Conservation (phyloP, 37 sponge, comb jelly and placozoan species). For the Haliclona indistincta region DNA sequence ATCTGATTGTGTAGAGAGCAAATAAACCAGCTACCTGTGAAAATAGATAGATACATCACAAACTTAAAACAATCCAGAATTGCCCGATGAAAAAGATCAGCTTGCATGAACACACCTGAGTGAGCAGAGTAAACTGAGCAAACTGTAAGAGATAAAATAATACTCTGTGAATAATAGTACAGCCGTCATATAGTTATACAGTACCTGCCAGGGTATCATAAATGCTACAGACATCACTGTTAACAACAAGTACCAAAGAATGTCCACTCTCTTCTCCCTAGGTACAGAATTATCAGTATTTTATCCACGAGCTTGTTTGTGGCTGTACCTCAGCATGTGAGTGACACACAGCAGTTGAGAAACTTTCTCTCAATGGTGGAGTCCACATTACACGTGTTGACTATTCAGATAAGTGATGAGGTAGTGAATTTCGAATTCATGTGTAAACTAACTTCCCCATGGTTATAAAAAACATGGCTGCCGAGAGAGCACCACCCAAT, state of each 20-base stretch:
- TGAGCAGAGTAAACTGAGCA: constrained; percentile 88
- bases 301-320: constrained; percentile 40
- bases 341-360: constrained; percentile 83
- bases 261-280: not conserved
- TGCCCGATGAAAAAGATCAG: not conserved
- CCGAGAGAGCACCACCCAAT: constrained; percentile 58
- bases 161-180: not conserved
- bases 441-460: constrained; percentile 54
- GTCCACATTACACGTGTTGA: constrained; percentile 95
- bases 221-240: constrained; percentile 43
- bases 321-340: constrained; percentile 65
- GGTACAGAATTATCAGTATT: no score
- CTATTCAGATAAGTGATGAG: not conserved
- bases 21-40: constrained; percentile 35
- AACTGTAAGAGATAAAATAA: constrained; percentile 54
- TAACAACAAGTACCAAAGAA: constrained; percentile 6
- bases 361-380: constrained; percentile 96
- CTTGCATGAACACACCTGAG: constrained; percentile 38
- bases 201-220: constrained; percentile 89
- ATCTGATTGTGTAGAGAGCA: constrained; percentile 29
- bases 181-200: not conserved
- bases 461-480: constrained; percentile 76
- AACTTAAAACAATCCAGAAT: not conserved
- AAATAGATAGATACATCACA: not conserved
- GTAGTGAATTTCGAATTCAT: not conserved